Percentiles rank a stretch among this genome's conserved stretches.
Evolutionary conservation across 1,140 invertebrate species (phyloP).

Genomic region (Calycopis cecrops): DNA sequence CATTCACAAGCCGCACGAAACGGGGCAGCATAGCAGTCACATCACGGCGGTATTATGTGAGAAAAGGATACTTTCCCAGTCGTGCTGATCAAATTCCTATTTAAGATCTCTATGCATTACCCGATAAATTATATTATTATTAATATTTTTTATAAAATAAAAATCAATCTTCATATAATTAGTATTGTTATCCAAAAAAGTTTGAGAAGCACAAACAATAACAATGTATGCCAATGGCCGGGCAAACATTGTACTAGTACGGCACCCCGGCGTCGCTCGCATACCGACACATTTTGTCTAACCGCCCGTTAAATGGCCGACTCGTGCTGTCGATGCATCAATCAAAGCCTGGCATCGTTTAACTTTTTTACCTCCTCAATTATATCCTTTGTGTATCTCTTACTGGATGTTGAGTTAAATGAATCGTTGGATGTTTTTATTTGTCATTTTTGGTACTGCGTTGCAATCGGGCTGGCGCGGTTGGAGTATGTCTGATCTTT

Average conservation of each 20-base stretch:
- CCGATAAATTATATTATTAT: no score
- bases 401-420: slow-evolving; percentile 50
- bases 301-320: slow-evolving; percentile 68
- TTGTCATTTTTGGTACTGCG: slow-evolving; percentile 25
- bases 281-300: slow-evolving; percentile 65
- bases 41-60: no score
- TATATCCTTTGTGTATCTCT: slow-evolving; percentile 60
- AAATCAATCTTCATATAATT: no score
- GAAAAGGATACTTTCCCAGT: background rate
- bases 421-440: slow-evolving; percentile 54
- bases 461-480: background rate
- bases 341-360: slow-evolving; percentile 67
- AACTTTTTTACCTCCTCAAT: slow-evolving; percentile 69
- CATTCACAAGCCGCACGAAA: no score
- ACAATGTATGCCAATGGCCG: slow-evolving; percentile 48
- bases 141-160: no score
- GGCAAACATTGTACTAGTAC: slow-evolving; percentile 44
- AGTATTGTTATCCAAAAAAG: slow-evolving; percentile 25
- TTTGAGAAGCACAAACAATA: slow-evolving; percentile 43
- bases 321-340: slow-evolving; percentile 67
- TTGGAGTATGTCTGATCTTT: no score
- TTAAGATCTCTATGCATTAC: no score
- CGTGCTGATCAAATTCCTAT: background rate
- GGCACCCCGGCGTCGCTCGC: slow-evolving; percentile 52
- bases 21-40: no score